These are phyloP conservation scores for Regulus satrapa DNA, from an alignment of 2,113 vertebrate genomes.

Conservation along the genomic window DNA sequence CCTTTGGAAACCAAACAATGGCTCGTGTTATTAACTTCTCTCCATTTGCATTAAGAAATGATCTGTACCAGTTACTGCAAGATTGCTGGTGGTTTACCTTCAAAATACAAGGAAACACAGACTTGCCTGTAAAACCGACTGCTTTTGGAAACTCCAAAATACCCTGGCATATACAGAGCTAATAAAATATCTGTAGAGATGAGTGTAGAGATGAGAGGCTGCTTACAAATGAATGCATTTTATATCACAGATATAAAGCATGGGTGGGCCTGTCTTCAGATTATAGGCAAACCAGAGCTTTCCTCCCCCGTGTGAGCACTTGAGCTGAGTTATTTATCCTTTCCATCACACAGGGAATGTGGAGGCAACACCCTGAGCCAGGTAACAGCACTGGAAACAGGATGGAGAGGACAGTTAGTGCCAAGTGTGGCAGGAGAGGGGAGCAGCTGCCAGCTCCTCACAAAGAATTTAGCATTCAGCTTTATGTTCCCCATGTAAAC, in stretches of 20 bases:
- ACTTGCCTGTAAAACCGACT: background rate
- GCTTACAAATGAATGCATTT: background rate
- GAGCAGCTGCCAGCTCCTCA: background rate
- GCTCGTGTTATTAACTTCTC: constrained; percentile 9
- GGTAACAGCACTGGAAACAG: background rate
- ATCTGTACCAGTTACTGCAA: background rate
- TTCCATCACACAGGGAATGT: accelerated
- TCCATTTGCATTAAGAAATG: background rate
- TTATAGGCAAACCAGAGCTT: background rate
- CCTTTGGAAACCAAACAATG: constrained; percentile 5
- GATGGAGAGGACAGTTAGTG: background rate
- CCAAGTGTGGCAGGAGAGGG: background rate
- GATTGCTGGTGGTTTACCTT: background rate
- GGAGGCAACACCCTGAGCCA: background rate
- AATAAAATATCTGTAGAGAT: background rate
- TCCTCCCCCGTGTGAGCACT: accelerated
- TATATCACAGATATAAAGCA: background rate
- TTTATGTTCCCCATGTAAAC: accelerated
- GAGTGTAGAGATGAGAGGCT: background rate
- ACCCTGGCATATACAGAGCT: accelerated
- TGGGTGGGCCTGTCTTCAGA: background rate
- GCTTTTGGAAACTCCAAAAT: background rate
- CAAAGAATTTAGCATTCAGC: background rate
- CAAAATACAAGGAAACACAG: background rate
- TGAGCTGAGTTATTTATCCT: background rate